Conservation (phyloP, 2,113 vertebrate genomes). For the Felis catus region F.catus_Fca126_mat1.0 CM031420.1:148251001-148251500, state of each 20-base stretch:
- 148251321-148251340: conserved; percentile 34
- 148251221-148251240: conserved; percentile 19
- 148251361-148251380: conserved; percentile 81
- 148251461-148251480: conserved; percentile 80
- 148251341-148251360: conserved; percentile 73
- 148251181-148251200: fast-evolving
- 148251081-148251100: neutral
- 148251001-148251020: neutral
- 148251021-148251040: neutral
- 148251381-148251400: conserved; percentile 85
- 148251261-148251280: conserved; percentile 56
- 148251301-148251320: neutral
- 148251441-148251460: conserved; percentile 83
- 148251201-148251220: neutral
- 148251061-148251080: neutral
- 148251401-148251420: conserved; percentile 87
- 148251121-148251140: neutral
- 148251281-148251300: conserved; percentile 51
- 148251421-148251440: conserved; percentile 85
- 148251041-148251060: neutral
- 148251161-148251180: neutral
- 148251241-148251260: conserved; percentile 61
- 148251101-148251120: fast-evolving
- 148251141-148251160: neutral
- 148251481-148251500: conserved; percentile 82